Evolutionary conservation across 1,140 invertebrate species (phyloP), one percentile per base, ranked within the genome.

Genomic region (Drosophila sp.): DNA sequence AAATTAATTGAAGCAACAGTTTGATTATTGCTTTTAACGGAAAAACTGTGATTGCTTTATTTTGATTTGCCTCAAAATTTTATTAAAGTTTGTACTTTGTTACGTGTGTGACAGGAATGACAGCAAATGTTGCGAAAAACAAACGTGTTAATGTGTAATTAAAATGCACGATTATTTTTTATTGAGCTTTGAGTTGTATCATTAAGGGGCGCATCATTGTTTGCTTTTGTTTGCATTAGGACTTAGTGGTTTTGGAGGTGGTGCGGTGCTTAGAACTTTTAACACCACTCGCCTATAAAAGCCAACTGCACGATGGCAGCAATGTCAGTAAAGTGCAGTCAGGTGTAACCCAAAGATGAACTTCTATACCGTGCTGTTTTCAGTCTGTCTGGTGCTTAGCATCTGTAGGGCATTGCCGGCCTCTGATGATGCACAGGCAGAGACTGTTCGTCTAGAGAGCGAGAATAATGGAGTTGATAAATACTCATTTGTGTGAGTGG

Each of bases 401-500:
- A 41, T 51, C n/a, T 50, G 53, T 38, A 6, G 72, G 3, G 76
- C 72, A 1, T 56, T 67, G 27, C 89, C 90, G 21, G 54, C 56
- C 25, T 61, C 43, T 16, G 75, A 78, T 7, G 84, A 90, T 61
- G 50, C 92, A 65, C 91, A 93, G 64, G 89, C 87, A n/a, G 80
- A 90, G 54, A 87, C 77, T 25, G 9, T 87, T 7, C 78, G 78
- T 2, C 92, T 93, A 72, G 93, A 94, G 38, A 89, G 84, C 8
- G 92, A 91, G 73, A 82, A 67, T 8, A 93, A 81, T 92, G 93
- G 72, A 78, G 72, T 64, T 84, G 93, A 91, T 53, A 90, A 84
- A 59, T 91, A 91, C 56, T 81, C 80, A 2, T 93, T 91, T 64
- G 53, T 21, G 93, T 94, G 92, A 93, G 93, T 74, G 48, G 16